phyloP scores from a whole-genome alignment of 2,888 invertebrate species.

The Anoncus sp. region DNA sequence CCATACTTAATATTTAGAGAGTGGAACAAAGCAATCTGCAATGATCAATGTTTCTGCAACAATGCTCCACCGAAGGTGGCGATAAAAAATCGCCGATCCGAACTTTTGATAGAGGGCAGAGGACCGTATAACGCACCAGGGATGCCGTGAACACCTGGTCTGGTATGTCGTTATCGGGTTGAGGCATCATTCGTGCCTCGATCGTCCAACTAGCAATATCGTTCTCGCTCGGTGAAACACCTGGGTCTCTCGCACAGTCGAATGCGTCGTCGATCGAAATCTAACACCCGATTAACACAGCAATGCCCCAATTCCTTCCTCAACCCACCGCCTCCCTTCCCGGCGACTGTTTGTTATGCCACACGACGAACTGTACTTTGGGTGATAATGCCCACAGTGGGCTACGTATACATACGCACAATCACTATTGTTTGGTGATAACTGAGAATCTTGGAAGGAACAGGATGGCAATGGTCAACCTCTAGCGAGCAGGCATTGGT shows the following conservation, averaged over 20 bases:
- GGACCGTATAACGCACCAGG: background rate
- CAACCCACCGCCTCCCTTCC: background rate
- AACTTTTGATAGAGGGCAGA: conserved; percentile 31
- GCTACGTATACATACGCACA: conserved; percentile 13
- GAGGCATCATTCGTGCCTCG: conserved; percentile 18
- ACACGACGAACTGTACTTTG: conserved; percentile 27
- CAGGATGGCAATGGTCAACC: conserved; percentile 33
- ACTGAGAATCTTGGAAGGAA: conserved; percentile 28
- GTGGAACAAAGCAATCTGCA: background rate
- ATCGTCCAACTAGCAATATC: conserved; percentile 51
- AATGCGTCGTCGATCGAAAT: conserved; percentile 51
- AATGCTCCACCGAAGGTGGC: background rate
- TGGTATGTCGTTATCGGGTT: conserved; percentile 40
- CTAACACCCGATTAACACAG: conserved; percentile 64
- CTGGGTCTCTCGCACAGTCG: conserved; percentile 45
- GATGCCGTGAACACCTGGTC: conserved; percentile 35
- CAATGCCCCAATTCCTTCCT: conserved; percentile 30
- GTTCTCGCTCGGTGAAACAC: conserved; percentile 49
- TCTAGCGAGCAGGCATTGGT: conserved; percentile 24
- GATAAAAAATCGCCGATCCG: conserved; percentile 7
- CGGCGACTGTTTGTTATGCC: conserved; percentile 24
- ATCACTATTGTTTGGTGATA: conserved; percentile 42
- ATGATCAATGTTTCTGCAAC: conserved; percentile 35
- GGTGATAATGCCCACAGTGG: conserved; percentile 34
- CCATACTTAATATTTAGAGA: background rate